Percentiles rank a stretch among this genome's conserved stretches.
Evolutionary conservation across 2,888 invertebrate species (phyloP).

Genomic region (Calliopum simillimum): DNA sequence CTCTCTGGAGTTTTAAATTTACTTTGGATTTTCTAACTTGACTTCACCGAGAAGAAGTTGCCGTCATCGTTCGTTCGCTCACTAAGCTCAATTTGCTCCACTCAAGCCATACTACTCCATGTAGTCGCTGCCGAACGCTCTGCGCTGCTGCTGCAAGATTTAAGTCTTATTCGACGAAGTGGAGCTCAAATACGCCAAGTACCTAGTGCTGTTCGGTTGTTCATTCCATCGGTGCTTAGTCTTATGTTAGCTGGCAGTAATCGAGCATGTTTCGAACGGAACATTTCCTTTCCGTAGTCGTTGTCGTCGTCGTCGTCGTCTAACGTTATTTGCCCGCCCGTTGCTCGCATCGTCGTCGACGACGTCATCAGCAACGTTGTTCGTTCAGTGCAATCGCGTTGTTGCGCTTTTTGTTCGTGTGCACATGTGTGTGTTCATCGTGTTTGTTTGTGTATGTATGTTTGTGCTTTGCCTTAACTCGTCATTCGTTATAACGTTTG

Average conservation of each 20-base stretch:
- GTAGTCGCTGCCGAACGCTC: not conserved
- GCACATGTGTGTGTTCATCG: not conserved
- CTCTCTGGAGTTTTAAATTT: no score
- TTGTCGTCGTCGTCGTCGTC: not conserved
- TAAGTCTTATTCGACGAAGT: not conserved
- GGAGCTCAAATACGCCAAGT: not conserved
- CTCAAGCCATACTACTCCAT: not conserved
- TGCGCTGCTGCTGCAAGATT: not conserved
- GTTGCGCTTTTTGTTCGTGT: not conserved
- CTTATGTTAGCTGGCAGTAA: conserved; percentile 5
- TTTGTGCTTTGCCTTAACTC: not conserved
- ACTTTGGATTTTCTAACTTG: no score
- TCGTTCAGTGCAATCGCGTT: conserved; percentile 6
- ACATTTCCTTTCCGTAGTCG: conserved; percentile 3
- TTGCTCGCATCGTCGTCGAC: not conserved
- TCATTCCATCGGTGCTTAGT: conserved; percentile 12
- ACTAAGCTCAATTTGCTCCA: not conserved
- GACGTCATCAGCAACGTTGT: not conserved
- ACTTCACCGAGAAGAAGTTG: no score
- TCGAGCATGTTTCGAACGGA: conserved; percentile 19
- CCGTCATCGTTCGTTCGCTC: not conserved
- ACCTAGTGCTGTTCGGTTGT: conserved; percentile 1
- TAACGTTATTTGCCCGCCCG: conserved; percentile 15
- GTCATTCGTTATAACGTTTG: conserved; percentile 1
- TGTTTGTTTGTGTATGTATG: not conserved